Evolutionary conservation across 2,888 invertebrate species (phyloP), one percentile per base, ranked within the genome.

Genomic region (Caenorhabditis sp.): DNA sequence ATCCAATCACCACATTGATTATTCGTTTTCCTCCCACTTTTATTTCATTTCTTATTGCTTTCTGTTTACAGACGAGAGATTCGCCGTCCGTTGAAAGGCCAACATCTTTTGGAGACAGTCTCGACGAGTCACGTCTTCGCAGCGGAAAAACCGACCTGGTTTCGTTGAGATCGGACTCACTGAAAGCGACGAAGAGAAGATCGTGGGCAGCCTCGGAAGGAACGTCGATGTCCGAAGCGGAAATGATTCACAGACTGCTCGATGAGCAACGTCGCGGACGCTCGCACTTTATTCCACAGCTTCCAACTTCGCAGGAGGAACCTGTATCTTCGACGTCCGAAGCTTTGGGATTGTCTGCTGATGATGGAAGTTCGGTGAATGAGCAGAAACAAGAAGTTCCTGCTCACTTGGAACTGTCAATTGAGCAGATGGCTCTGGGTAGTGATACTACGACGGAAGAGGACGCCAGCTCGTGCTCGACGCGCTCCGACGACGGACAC

Each of bases 111-210:
- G 82, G 59, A 17, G 79, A 79, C 6, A 71, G 73, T 15, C 46
- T 79, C 32, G 82, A 82, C 62, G 82, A 80, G 45, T 68, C 79
- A 0, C 56, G 73, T 1, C 74, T 81, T n/a, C 73, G 80, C n/a
- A 72, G 55, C 22, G 78, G 79, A 46, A 74, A 75, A 8, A 81
- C 87, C 6, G 88, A 88, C 61, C 80, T 83, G 39, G 79, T 89
- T 7, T 84, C 84, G 24, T 62, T 89, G 17, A 73, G 89, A 20
- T 80, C 79, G 11, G 87, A 89, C 63, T 87, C 86, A 6, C 46
- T 89, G 65, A 86, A 87, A 46, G 87, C 89, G 4, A 86, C 87
- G 8, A 89, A 89, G 63, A 72, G 89, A 52, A 79, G 87, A 46
- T 89, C 88, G 6, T 88, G 88, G 87, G 87, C 87, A 0, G 86